These are phyloP conservation scores for Criorhina ranunculi DNA, from an alignment of 2,888 invertebrate genomes.

Conservation along the genomic window DNA sequence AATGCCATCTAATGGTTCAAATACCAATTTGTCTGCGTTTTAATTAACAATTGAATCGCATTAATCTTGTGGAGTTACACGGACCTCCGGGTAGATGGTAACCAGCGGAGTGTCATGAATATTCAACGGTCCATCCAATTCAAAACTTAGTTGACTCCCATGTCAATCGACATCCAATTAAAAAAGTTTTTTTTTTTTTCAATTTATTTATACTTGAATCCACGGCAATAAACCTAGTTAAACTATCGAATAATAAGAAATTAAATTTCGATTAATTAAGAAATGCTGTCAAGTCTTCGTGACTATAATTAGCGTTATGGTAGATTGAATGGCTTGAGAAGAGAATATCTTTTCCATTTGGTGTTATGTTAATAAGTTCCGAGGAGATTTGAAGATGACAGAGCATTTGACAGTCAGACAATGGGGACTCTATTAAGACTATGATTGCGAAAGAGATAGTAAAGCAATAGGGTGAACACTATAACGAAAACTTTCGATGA, in stretches of 20 bases:
- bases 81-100: conserved; percentile 47
- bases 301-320: not conserved
- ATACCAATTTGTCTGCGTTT: not conserved
- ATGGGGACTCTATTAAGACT: no score
- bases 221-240: conserved; percentile 5
- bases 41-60: conserved; percentile 25
- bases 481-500: no score
- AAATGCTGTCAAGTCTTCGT: not conserved
- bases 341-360: no score
- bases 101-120: conserved; percentile 26
- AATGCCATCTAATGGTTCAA: conserved; percentile 19
- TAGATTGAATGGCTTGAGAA: no score
- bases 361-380: no score
- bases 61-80: conserved; percentile 25
- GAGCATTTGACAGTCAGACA: no score
- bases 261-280: conserved; percentile 41
- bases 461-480: no score
- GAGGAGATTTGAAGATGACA: no score
- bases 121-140: conserved; percentile 18
- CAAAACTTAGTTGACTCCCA: conserved; percentile 29
- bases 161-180: conserved; percentile 9
- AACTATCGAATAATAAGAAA: conserved; percentile 16
- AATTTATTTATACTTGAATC: conserved; percentile 4
- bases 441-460: no score
- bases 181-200: not conserved